Conservation (phyloP, 2,113 vertebrate genomes). For the Myrmecobius fasciatus region DNA sequence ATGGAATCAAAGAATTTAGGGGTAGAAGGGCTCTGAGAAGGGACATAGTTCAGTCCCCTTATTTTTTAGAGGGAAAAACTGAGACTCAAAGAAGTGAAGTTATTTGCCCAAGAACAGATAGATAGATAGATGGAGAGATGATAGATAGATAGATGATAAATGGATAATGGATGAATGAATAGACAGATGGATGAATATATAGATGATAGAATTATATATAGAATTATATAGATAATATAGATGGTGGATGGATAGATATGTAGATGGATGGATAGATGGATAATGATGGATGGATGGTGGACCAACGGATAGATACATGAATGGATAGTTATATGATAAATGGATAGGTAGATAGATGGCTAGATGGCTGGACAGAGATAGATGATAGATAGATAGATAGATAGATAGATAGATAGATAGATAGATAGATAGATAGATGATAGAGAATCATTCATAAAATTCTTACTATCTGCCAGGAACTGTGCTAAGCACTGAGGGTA, state of each 20-base stretch:
- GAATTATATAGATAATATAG: too few species aligned
- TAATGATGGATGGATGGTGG: too few species aligned
- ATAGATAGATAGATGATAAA: too few species aligned
- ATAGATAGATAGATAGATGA: too few species aligned
- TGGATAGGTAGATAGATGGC: background rate
- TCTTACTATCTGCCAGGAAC: background rate
- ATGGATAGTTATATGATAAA: too few species aligned
- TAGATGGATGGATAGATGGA: too few species aligned
- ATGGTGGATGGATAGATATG: background rate
- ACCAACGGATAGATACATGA: too few species aligned
- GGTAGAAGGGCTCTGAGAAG: background rate
- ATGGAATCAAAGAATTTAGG: slow-evolving; percentile 17
- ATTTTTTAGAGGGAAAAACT: background rate
- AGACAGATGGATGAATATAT: too few species aligned
- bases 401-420: too few species aligned
- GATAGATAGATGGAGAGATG: background rate
- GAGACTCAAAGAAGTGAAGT: background rate
- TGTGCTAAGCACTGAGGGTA: background rate
- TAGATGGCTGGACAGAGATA: too few species aligned
- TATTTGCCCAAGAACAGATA: background rate
- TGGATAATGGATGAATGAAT: background rate
- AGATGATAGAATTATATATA: too few species aligned
- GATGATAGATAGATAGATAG: too few species aligned
- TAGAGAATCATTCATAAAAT: background rate
- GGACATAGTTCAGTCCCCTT: background rate